Base-by-base conservation (phyloP, 2,888 invertebrate species). In the Pterostichus madidus region DNA sequence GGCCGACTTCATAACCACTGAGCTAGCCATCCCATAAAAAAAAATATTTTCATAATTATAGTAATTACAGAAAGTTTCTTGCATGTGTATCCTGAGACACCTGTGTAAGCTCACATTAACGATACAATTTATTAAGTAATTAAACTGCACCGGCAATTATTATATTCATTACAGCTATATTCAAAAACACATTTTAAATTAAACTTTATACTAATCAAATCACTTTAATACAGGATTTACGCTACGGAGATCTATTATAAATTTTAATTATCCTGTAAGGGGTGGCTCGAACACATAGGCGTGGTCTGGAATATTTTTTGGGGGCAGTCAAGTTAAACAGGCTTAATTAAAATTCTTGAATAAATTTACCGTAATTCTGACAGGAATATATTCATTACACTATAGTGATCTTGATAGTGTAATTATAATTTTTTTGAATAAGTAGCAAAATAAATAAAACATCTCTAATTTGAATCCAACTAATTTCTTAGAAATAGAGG, bases 281-380 rank as follows among this genome's bases (percentile, higher is more conserved):
- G 64, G 39, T 64, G 39, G 39, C n/a, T 64, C 35, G 2, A 15
- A 6, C 15, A 15, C 64, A 64, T 35, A 39, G 39, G 32, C 64
- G 64, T 64, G 15, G 35, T 39, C 35, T 17, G 64, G 64, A 64
- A 64, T 39, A 59, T 31, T 59, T 59, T 39, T 59, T 59, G 31
- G 59, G 59, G 24, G 59, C 59, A 59, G 24, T 31, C 59, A 59
- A 59, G 59, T 31, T 13, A 13, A 53, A 53, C 53, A 15, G 10
- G 31, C 7, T 64, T 64, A 39, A 64, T 64, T 64, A 64, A 64
- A 64, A 64, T 64, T 64, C 64, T 64, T 64, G 64, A 39, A 56
- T 64, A 15, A 64, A 39, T 64, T 64, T 11, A 59, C 15, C 59
- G 49, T 8, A 39, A 39, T 39, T 39, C 39, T 39, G 39, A 39